Evolutionary conservation across 1,140 invertebrate species (phyloP).

Genomic region (Caenorhabditis briggsae): DNA sequence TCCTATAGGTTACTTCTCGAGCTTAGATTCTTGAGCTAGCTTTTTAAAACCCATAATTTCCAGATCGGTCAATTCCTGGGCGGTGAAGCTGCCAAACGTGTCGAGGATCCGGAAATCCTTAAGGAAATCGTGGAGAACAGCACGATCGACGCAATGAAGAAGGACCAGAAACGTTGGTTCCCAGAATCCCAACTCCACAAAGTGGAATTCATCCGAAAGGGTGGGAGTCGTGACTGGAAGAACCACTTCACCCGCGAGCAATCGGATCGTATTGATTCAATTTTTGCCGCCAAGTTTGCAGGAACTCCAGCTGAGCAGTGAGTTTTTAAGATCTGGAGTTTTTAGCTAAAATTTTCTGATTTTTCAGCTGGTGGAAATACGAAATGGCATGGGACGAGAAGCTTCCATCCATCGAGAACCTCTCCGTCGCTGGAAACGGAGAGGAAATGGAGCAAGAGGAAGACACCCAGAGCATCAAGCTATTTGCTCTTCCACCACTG

Average conservation of each 20-base stretch:
- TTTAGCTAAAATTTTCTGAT: not conserved
- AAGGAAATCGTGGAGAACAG: conserved; percentile 69
- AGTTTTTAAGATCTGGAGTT: not conserved
- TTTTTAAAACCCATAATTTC: not conserved
- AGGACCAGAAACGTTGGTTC: conserved; percentile 76
- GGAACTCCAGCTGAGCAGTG: conserved; percentile 72
- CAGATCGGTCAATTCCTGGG: conserved; percentile 76
- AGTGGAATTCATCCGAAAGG: conserved; percentile 78
- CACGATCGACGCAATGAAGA: conserved; percentile 74
- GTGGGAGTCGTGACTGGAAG: conserved; percentile 79
- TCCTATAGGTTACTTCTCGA: no score
- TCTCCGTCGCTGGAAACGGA: not conserved
- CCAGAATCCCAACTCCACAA: conserved; percentile 68
- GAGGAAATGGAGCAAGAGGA: conserved; percentile 35
- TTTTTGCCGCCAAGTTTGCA: conserved; percentile 66
- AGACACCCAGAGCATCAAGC: not conserved
- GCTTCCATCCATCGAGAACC: conserved; percentile 40
- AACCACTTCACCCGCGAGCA: conserved; percentile 79
- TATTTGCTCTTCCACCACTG: conserved; percentile 2
- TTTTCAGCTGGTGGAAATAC: conserved; percentile 63
- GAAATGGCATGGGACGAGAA: conserved; percentile 67
- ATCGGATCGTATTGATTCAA: conserved; percentile 74
- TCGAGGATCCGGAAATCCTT: conserved; percentile 67
- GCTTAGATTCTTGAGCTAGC: no score
- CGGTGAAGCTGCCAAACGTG: conserved; percentile 69